Evolutionary conservation across 2,888 invertebrate genomes (phyloP).

Genomic region (Dexiosoma caninum): DNA sequence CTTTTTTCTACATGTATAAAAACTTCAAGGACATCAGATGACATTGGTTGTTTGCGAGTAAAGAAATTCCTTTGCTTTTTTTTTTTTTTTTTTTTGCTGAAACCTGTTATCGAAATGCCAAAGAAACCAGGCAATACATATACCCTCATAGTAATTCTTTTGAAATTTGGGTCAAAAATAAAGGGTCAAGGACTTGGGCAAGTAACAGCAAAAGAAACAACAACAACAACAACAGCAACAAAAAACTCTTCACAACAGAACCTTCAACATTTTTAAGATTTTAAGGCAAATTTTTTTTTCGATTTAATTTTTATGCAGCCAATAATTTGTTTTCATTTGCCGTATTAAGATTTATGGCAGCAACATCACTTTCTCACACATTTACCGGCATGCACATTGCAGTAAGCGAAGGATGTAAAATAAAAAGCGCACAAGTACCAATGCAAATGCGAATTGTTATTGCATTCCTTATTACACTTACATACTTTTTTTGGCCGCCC

Average conservation of each 20-base stretch:
- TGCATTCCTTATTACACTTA: background rate
- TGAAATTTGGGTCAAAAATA: slow-evolving; percentile 54
- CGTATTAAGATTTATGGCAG: background rate
- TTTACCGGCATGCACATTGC: background rate
- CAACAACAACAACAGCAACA: too few relatives aligned
- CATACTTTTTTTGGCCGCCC: background rate
- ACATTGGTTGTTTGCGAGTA: slow-evolving; percentile 54
- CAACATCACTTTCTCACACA: too few relatives aligned
- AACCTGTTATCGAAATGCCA: slow-evolving; percentile 25
- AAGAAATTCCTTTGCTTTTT: too few relatives aligned
- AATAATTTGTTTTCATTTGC: background rate
- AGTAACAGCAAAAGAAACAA: background rate
- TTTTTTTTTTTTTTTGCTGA: background rate
- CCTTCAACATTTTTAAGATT: background rate
- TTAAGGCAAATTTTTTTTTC: background rate
- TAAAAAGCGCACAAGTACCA: slow-evolving; percentile 6
- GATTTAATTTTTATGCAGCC: background rate
- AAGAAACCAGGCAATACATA: slow-evolving; percentile 18
- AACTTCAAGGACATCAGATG: slow-evolving; percentile 60
- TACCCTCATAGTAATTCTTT: background rate
- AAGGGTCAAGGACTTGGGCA: slow-evolving; percentile 49
- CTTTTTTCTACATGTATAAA: slow-evolving; percentile 17
- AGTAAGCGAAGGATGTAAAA: background rate
- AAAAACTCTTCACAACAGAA: background rate
- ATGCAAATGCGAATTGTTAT: background rate